Percentiles rank a stretch among this genome's conserved stretches.
Conservation (phyloP, 2,888 invertebrate species). For the Eupithecia pulchellata region DNA sequence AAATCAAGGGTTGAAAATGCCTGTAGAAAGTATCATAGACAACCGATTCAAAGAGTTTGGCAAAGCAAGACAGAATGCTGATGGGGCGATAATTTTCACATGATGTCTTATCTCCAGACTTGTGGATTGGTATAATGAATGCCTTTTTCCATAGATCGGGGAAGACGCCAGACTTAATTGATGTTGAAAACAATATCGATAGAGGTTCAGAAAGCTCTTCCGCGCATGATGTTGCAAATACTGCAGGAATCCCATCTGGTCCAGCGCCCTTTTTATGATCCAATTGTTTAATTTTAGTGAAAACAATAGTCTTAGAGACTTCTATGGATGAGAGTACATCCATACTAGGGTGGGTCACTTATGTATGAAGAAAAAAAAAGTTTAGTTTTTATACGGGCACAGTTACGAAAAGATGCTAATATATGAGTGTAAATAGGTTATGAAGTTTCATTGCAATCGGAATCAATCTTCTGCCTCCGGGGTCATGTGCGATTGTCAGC, state of each 20-base stretch:
- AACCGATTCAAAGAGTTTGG: too few relatives aligned
- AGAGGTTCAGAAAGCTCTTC: background rate
- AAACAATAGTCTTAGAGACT: background rate
- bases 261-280: background rate
- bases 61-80: background rate
- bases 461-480: too few relatives aligned
- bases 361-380: too few relatives aligned
- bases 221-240: background rate
- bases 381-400: too few relatives aligned
- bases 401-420: too few relatives aligned
- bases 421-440: too few relatives aligned
- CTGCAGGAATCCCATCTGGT: background rate
- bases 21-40: background rate
- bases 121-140: background rate
- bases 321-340: background rate
- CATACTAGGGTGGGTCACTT: too few relatives aligned
- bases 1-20: background rate
- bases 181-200: background rate
- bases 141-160: background rate
- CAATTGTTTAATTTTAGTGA: background rate
- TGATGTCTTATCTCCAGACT: background rate
- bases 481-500: too few relatives aligned
- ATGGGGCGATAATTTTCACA: background rate
- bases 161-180: background rate
- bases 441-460: too few relatives aligned